A percentile compares a stretch with the other conserved stretches of the same genome.
Conservation (phyloP, 1,140 invertebrate species). For the Ctenoplectra terminalis region DNA sequence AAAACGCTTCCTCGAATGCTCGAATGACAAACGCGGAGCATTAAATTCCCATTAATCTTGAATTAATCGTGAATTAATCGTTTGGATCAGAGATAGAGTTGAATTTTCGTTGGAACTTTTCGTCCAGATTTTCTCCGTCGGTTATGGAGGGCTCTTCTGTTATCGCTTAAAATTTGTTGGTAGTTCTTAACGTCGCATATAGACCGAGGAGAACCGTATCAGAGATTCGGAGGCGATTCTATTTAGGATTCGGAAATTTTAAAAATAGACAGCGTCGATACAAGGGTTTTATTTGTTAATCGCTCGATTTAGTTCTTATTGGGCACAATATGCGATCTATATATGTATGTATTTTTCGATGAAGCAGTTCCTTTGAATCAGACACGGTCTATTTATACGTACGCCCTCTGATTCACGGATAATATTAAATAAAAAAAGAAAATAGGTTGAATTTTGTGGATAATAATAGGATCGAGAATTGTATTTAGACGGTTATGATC, state of each 20-base stretch:
- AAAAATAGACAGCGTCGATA: not conserved
- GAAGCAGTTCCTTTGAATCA: conserved; percentile 1
- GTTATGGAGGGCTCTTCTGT: not conserved
- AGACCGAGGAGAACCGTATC: not conserved
- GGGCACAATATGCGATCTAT: conserved; percentile 19
- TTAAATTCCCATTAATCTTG: conserved; percentile 9
- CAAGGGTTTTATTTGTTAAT: conserved; percentile 11
- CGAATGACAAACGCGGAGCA: not conserved
- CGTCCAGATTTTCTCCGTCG: not conserved
- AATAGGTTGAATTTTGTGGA: not conserved
- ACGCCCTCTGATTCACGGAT: conserved; percentile 12
- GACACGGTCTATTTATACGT: conserved; percentile 25
- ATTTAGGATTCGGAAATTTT: not conserved
- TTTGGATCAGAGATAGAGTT: too few species aligned
- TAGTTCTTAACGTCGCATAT: not conserved
- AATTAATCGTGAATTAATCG: not conserved
- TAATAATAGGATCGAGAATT: not conserved
- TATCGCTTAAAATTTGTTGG: not conserved
- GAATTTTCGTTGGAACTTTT: too few species aligned
- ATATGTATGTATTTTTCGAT: conserved; percentile 6
- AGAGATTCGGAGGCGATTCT: not conserved
- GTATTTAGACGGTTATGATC: not conserved
- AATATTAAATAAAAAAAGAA: conserved; percentile 5
- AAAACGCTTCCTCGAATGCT: not conserved
- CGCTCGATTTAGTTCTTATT: not conserved